Conservation (phyloP, 37 sponge, comb jelly and placozoan species). For the Halichondria panicea region DNA sequence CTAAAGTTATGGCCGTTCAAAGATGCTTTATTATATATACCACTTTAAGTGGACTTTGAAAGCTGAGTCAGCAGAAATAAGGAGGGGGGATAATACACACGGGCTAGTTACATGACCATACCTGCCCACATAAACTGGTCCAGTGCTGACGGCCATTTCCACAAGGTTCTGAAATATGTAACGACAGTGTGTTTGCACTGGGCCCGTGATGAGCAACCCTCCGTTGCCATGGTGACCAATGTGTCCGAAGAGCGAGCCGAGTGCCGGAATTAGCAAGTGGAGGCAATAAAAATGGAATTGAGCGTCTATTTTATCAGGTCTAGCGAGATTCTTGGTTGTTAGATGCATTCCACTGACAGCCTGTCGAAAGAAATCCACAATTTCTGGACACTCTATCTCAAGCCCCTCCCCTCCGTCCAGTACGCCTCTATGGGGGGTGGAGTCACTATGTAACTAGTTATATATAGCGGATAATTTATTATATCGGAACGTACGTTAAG, state of each 20-base stretch:
- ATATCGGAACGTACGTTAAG: conserved; percentile 7
- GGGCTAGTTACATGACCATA: neutral
- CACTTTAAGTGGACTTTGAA: neutral
- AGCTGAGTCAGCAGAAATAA: neutral
- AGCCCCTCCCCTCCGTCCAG: neutral
- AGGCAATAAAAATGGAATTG: conserved; percentile 43
- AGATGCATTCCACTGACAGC: conserved; percentile 10
- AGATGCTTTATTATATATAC: neutral
- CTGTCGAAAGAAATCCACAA: conserved; percentile 28
- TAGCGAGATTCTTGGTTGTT: conserved; percentile 13
- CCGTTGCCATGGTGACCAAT: conserved; percentile 1
- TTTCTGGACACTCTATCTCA: neutral
- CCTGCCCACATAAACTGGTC: conserved; percentile 45
- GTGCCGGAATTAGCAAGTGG: conserved; percentile 37
- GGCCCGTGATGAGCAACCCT: conserved; percentile 13
- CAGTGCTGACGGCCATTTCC: conserved; percentile 31
- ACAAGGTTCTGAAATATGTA: conserved; percentile 41
- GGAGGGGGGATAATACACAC: neutral
- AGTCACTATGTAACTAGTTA: neutral
- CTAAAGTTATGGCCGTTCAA: too few relatives aligned
- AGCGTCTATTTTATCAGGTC: neutral
- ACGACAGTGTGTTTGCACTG: conserved; percentile 19
- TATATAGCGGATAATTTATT: neutral
- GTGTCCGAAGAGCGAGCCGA: conserved; percentile 42
- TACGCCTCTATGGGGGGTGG: neutral